Percentiles rank a stretch among this genome's conserved stretches.
Evolutionary conservation across 2,888 invertebrate species (phyloP).

Genomic region (Elaeidobius kamerunicus): DNA sequence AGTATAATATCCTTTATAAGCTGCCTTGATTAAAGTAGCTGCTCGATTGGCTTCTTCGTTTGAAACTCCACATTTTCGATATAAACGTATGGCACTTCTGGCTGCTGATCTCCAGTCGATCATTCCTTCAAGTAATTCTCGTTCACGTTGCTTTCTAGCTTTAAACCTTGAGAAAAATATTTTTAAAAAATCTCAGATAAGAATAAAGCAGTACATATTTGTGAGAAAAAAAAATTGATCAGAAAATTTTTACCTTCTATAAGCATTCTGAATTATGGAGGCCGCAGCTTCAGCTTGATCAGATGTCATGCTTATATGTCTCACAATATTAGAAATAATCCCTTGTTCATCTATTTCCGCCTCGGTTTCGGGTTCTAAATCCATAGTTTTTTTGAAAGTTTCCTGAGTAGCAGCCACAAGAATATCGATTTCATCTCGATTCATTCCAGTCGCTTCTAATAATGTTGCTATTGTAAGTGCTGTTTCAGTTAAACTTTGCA

Average conservation of each 20-base stretch:
- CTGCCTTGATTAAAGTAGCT: constrained; percentile 48
- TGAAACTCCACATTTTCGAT: constrained; percentile 45
- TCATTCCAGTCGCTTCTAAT: constrained; percentile 42
- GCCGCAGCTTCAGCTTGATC: constrained; percentile 45
- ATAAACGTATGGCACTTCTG: constrained; percentile 45
- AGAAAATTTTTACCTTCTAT: constrained; percentile 24
- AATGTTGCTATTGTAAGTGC: constrained; percentile 43
- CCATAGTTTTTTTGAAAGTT: constrained; percentile 31
- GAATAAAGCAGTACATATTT: background rate
- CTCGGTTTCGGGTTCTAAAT: constrained; percentile 5
- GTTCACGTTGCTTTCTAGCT: constrained; percentile 38
- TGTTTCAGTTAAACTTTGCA: constrained; percentile 45
- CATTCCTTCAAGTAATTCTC: constrained; percentile 43
- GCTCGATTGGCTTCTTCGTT: constrained; percentile 47
- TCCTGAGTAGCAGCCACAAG: constrained; percentile 43
- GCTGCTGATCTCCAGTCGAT: constrained; percentile 49
- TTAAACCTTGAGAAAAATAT: constrained; percentile 33
- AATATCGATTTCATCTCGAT: constrained; percentile 42
- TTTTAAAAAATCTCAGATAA: background rate
- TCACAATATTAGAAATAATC: constrained; percentile 39
- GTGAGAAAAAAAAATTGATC: background rate
- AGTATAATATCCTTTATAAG: constrained; percentile 49
- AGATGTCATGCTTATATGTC: constrained; percentile 36
- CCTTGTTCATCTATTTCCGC: constrained; percentile 33
- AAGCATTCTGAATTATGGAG: constrained; percentile 45